Conservation (phyloP, 2,113 vertebrate species). For the Isichthys henryi region DNA sequence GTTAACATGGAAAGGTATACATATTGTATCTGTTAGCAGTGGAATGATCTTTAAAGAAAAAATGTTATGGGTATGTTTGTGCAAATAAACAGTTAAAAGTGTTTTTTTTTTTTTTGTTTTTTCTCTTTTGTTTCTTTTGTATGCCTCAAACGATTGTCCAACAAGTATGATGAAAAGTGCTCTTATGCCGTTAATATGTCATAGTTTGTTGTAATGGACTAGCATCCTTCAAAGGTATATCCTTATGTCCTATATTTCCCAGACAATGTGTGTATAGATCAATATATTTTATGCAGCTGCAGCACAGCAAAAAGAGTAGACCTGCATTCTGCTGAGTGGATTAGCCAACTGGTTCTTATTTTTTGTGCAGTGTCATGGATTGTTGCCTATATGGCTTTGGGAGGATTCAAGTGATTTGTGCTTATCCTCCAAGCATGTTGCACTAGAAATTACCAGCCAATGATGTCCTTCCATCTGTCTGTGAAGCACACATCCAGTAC, state of each 20-base stretch:
- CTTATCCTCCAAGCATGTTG: background rate
- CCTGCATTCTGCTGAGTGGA: background rate
- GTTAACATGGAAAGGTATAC: background rate
- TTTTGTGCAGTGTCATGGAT: background rate
- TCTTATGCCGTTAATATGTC: background rate
- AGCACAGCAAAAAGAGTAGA: background rate
- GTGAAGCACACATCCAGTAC: background rate
- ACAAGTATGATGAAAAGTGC: background rate
- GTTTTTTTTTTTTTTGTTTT: background rate
- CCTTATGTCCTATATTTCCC: background rate
- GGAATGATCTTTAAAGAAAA: background rate
- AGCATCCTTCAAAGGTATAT: background rate
- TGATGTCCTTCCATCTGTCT: background rate
- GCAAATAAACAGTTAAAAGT: background rate
- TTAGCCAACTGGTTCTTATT: background rate
- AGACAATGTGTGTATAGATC: background rate
- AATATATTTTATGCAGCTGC: background rate
- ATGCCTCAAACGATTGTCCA: background rate
- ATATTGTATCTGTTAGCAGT: background rate
- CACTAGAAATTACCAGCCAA: background rate
- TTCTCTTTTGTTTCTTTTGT: background rate
- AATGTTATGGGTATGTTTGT: background rate
- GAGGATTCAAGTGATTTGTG: background rate
- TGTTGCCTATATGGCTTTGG: background rate
- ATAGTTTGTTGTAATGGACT: background rate